Percentiles rank a stretch among this genome's conserved stretches.
Evolutionary conservation across 2,888 invertebrate genomes (phyloP).

Genomic region (Cyaniris semiargus): DNA sequence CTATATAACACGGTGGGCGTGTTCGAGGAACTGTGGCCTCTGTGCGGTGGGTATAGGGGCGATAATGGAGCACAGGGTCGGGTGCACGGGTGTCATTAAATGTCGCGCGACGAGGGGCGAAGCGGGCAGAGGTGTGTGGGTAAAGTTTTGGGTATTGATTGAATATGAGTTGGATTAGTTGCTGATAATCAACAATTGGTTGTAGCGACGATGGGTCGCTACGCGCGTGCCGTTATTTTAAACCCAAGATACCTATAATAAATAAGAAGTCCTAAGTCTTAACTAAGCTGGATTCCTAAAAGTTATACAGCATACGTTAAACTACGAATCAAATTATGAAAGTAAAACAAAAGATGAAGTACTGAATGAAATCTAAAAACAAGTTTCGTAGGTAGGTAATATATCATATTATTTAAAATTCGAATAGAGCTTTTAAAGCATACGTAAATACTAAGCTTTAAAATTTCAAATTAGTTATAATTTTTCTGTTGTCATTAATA

Average conservation of each 20-base stretch:
- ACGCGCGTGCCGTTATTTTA: not conserved
- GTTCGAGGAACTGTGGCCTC: conserved; percentile 67
- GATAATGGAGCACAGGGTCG: conserved; percentile 58
- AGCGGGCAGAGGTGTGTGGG: conserved; percentile 76
- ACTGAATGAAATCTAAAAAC: too few species aligned
- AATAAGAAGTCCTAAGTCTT: too few species aligned
- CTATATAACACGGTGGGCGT: conserved; percentile 79
- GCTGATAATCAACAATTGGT: conserved; percentile 79
- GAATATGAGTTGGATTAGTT: conserved; percentile 79
- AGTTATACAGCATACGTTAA: too few species aligned
- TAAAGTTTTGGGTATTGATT: conserved; percentile 81
- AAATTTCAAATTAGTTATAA: too few species aligned
- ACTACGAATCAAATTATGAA: too few species aligned
- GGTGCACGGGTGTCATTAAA: conserved; percentile 81
- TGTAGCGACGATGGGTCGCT: conserved; percentile 41
- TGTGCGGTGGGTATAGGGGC: conserved; percentile 60
- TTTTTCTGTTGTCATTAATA: too few species aligned
- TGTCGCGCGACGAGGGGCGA: conserved; percentile 78
- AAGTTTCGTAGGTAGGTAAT: too few species aligned
- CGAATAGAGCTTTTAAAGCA: too few species aligned
- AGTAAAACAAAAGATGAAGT: too few species aligned
- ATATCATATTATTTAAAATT: too few species aligned
- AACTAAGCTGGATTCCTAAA: not conserved
- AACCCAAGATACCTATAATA: not conserved
- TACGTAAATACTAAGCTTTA: too few species aligned